These are phyloP conservation scores for Teleogryllus occipitalis DNA, from an alignment of 1,140 invertebrate genomes.

Conservation along the genomic window DNA sequence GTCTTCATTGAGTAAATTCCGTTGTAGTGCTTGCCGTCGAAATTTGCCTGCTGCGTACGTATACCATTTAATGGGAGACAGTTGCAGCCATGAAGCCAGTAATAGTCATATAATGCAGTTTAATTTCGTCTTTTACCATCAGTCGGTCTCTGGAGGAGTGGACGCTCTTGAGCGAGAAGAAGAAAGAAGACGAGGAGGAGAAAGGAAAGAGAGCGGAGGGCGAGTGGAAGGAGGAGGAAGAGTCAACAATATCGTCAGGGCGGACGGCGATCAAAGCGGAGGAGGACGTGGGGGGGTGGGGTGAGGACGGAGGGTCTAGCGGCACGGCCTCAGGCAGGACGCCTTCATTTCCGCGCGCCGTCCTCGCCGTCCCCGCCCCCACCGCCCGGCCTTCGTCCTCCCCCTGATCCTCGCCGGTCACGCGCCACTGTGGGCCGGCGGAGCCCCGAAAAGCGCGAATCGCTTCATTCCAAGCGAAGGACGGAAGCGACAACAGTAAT, in stretches of 20 bases:
- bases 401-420: not conserved
- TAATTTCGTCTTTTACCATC: not conserved
- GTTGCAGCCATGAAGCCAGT: not conserved
- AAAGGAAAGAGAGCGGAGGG: not conserved
- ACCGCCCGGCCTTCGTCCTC: not conserved
- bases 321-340: not conserved
- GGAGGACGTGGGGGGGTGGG: not conserved
- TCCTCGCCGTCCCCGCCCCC: not conserved
- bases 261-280: not conserved
- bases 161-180: not conserved
- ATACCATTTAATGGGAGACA: not conserved
- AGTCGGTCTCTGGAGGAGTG: not conserved
- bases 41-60: not conserved
- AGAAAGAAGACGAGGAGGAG: not conserved
- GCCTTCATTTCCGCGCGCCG: not conserved
- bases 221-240: not conserved
- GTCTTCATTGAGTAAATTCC: not conserved
- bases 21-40: not conserved
- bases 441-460: no score
- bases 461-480: no score
- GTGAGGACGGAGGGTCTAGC: not conserved
- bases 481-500: no score
- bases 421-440: not conserved
- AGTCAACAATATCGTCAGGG: not conserved
- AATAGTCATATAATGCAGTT: conserved; percentile 5